Percentiles rank a stretch among this genome's conserved stretches.
phyloP scores from a whole-genome alignment of 2,113 vertebrate species.

The Sterrhoptilus dennistouni region DNA sequence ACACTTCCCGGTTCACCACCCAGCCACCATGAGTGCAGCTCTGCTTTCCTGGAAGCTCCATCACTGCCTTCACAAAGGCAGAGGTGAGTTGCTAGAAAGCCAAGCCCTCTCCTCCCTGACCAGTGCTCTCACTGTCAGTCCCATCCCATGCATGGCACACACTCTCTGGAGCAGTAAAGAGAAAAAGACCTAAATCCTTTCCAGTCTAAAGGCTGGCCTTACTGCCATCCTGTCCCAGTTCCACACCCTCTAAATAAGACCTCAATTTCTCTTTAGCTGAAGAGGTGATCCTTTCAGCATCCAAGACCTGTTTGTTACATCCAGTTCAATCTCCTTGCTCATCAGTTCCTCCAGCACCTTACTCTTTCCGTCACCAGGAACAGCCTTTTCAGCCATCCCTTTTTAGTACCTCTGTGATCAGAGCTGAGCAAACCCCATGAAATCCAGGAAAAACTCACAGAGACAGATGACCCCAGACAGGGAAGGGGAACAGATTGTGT shows the following conservation, averaged over 20 bases:
- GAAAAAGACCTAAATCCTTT: neutral
- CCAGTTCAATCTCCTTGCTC: neutral
- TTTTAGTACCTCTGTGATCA: neutral
- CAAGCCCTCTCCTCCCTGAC: neutral
- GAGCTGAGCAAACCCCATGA: neutral
- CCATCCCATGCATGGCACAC: fast-evolving
- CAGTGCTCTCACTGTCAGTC: neutral
- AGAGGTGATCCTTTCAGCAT: neutral
- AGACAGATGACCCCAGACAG: neutral
- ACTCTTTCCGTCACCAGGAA: neutral
- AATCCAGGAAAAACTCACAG: neutral
- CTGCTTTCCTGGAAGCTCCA: neutral
- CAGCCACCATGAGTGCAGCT: neutral
- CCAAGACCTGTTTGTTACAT: neutral
- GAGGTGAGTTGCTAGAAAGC: neutral
- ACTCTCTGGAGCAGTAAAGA: neutral
- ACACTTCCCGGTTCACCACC: neutral
- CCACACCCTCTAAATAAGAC: neutral
- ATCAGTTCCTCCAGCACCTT: neutral
- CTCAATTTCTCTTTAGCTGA: neutral
- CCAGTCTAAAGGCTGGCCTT: neutral
- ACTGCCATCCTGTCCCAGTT: neutral
- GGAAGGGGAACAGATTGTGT: neutral
- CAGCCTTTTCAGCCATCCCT: neutral
- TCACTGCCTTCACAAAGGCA: fast-evolving